Evolutionary conservation across 2,888 invertebrate species (phyloP).

Genomic region (Trichopria drosophilae): DNA sequence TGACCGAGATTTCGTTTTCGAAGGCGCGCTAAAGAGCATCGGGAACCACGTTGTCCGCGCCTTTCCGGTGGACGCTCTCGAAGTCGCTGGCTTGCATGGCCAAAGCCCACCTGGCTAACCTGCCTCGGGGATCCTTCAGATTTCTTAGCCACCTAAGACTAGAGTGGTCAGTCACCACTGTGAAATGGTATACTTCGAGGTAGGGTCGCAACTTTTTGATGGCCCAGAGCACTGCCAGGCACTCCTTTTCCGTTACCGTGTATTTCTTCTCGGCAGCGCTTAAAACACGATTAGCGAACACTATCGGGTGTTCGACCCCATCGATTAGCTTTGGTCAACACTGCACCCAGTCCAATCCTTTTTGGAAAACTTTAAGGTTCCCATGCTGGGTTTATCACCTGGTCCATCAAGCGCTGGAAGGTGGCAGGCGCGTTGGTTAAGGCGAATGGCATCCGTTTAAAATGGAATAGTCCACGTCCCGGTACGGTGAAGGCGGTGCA

Average conservation of each 20-base stretch:
- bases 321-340: constrained; percentile 4
- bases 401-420: constrained; percentile 33
- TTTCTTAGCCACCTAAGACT: constrained; percentile 26
- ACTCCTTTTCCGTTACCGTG: constrained; percentile 29
- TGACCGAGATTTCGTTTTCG: too few relatives aligned
- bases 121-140: too few relatives aligned
- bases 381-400: constrained; percentile 31
- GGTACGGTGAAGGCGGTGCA: constrained; percentile 46
- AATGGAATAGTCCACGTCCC: constrained; percentile 31
- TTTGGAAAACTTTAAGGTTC: constrained; percentile 20
- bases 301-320: constrained; percentile 25
- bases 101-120: too few relatives aligned
- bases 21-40: too few relatives aligned
- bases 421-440: constrained; percentile 31
- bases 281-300: constrained; percentile 31
- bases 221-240: constrained; percentile 25
- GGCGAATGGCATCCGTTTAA: constrained; percentile 21
- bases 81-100: too few relatives aligned
- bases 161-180: constrained; percentile 36
- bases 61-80: too few relatives aligned
- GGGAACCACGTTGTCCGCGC: too few relatives aligned
- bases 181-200: constrained; percentile 30
- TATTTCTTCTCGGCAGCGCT: constrained; percentile 28
- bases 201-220: constrained; percentile 20
- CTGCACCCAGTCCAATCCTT: constrained; percentile 11